These are phyloP conservation scores for Piprites chloris DNA, from an alignment of 2,113 vertebrate genomes.

Conservation along the genomic window DNA sequence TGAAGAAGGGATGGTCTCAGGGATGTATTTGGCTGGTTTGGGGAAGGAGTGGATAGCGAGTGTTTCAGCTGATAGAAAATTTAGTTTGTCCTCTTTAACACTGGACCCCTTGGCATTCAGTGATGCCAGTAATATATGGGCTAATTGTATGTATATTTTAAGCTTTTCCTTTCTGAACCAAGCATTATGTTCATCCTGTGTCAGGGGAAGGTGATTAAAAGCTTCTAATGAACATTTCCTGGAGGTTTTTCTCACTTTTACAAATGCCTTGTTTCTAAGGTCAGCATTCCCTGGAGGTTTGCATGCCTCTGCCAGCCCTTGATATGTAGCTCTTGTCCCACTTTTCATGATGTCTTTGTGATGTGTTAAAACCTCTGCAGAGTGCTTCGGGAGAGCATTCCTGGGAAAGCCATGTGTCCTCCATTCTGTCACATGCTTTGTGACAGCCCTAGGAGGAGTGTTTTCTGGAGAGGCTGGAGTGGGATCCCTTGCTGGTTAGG, in stretches of 20 bases:
- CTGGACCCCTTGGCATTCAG: fast-evolving
- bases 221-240: background rate
- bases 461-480: background rate
- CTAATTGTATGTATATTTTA: background rate
- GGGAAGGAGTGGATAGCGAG: fast-evolving
- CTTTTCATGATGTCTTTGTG: background rate
- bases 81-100: background rate
- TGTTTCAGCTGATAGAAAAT: background rate
- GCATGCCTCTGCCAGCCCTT: background rate
- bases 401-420: background rate
- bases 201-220: background rate
- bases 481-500: background rate
- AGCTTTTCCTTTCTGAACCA: background rate
- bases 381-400: background rate
- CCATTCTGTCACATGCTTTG: background rate
- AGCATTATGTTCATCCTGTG: background rate
- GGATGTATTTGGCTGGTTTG: background rate
- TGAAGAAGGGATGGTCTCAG: background rate
- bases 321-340: background rate
- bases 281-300: background rate
- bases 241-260: background rate
- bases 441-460: background rate
- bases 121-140: background rate
- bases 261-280: background rate
- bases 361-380: background rate